phyloP scores from a whole-genome alignment of 2,888 invertebrate species.

The Keiferia lycopersicella region DNA sequence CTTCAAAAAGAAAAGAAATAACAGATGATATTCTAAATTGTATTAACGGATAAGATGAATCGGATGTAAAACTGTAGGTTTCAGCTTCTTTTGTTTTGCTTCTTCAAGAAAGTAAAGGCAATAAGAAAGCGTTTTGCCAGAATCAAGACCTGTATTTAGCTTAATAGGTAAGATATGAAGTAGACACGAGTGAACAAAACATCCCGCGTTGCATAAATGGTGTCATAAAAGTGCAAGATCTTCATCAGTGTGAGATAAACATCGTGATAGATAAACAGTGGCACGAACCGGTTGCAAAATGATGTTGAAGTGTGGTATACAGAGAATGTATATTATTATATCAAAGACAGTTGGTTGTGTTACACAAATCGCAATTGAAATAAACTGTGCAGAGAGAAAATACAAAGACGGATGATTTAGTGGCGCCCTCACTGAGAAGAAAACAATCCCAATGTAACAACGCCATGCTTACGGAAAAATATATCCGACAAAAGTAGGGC shows the following conservation, averaged over 20 bases:
- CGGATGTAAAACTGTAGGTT: no score
- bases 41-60: no score
- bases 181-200: slow-evolving; percentile 1
- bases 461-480: no score
- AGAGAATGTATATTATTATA: neutral
- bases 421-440: no score
- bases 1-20: no score
- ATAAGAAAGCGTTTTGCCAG: neutral
- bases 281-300: neutral
- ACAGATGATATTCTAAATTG: no score
- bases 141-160: no score
- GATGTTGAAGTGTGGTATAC: neutral
- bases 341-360: neutral
- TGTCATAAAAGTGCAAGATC: slow-evolving; percentile 16
- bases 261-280: slow-evolving; percentile 2
- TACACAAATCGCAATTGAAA: neutral
- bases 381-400: neutral
- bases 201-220: neutral
- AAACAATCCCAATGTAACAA: no score
- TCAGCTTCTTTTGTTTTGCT: no score
- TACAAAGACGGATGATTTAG: neutral
- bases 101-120: neutral
- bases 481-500: no score
- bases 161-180: no score
- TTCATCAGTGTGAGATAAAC: neutral